Evolutionary conservation across 2,888 invertebrate species (phyloP).

Genomic region (Norana najaformis): DNA sequence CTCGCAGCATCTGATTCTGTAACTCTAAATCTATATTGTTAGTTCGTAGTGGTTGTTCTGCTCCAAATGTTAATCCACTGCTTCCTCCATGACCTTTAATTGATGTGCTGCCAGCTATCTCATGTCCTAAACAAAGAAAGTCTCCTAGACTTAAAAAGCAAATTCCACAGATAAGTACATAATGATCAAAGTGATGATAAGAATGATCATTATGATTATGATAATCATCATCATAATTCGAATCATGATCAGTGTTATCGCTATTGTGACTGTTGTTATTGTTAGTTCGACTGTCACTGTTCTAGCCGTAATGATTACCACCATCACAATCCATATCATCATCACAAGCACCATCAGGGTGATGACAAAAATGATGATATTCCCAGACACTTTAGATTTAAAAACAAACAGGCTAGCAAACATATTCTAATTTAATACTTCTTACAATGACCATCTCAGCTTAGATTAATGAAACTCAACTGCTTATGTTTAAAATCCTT

Average conservation of each 20-base stretch:
- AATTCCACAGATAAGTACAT: background rate
- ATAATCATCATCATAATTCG: background rate
- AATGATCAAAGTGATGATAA: background rate
- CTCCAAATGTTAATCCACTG: background rate
- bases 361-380: no score
- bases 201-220: no score
- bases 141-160: background rate
- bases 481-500: no score
- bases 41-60: background rate
- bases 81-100: background rate
- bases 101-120: background rate
- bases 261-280: background rate
- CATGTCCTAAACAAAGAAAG: background rate
- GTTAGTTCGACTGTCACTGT: no score
- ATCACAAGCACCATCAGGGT: no score
- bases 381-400: no score
- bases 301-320: no score
- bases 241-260: background rate
- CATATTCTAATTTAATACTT: no score
- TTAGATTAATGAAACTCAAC: no score
- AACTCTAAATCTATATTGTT: constrained; percentile 43
- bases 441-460: no score
- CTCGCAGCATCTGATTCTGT: constrained; percentile 43
- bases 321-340: no score
- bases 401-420: no score